Evolutionary conservation across 2,888 invertebrate genomes (phyloP), one percentile per base, ranked within the genome.

Genomic region (Parnassius apollo): DNA sequence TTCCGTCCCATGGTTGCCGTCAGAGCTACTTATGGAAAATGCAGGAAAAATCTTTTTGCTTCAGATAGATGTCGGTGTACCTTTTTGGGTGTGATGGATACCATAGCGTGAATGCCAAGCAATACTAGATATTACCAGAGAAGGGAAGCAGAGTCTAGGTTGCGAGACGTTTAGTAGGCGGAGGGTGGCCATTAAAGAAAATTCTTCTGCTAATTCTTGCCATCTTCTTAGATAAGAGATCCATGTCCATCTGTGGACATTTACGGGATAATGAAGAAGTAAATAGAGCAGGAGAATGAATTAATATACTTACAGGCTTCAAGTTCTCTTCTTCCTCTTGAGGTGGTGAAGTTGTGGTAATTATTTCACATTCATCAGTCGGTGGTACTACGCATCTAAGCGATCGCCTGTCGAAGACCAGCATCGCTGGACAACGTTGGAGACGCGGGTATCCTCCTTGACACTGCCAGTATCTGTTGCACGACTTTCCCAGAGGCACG

Each of bases 381-480:
- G 97, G 97, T 0, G 97, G 97, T 9, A 97, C 96, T 44, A 97
- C 96, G 81, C 97, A 97, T 70, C 97, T 93, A 71, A 96, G 85
- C 0, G 97, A 96, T 69, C 96, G 93, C 71, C 94, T 93, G 88
- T 97, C 97, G 88, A 97, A 97, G 10, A 97, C 97, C 77, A 97
- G 86, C 96, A 97, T 97, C 48, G 97, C 97, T 0, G 97, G 97
- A 81, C 97, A 97, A 57, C 97, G 93, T 81, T 97, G 97, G 8
- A 98, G 94, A 63, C 97, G 95, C 8, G 98, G 98, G 86, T 98
- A 98, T 0, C 98, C 98, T 7, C 97, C 97, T 81, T 97, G 97
- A 81, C 98, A 98, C 80, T 97, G 97, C 98, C 98, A 98, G 90
- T 98, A 98, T 12, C 97, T 93, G 91, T 97, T 97, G 93, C 97